Conservation (phyloP, 1,140 invertebrate genomes). For the Drosophila elegans region DNA sequence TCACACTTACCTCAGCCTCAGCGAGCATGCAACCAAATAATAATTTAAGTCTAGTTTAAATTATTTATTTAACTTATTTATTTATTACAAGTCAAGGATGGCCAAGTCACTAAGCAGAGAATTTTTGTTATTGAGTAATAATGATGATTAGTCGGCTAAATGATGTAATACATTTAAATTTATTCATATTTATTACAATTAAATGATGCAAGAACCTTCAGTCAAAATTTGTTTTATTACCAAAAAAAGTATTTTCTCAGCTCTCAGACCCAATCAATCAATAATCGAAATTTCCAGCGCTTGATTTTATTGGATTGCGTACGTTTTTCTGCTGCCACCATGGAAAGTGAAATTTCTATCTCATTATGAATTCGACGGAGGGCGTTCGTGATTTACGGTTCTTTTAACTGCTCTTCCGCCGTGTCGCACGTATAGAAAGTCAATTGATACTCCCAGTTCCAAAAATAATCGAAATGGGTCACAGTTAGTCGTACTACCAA, state of each 20-base stretch:
- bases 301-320: constrained; percentile 28
- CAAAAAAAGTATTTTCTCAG: background rate
- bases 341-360: constrained; percentile 69
- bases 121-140: background rate
- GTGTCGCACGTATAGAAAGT: constrained; percentile 56
- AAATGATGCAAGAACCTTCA: background rate
- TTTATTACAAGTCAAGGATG: constrained; percentile 47
- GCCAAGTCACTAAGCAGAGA: constrained; percentile 24
- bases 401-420: constrained; percentile 62
- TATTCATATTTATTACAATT: background rate
- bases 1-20: constrained; percentile 62
- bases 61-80: constrained; percentile 77
- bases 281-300: constrained; percentile 6
- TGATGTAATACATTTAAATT: background rate
- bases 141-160: constrained; percentile 25
- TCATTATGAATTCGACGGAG: constrained; percentile 56
- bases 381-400: constrained; percentile 67
- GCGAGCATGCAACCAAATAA: constrained; percentile 82
- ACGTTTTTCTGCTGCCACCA: constrained; percentile 8
- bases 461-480: constrained; percentile 55
- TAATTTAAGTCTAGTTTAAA: constrained; percentile 82
- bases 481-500: constrained; percentile 19
- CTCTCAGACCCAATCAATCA: constrained; percentile 4
- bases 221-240: background rate
- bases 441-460: constrained; percentile 12